Conservation (phyloP, 1,140 invertebrate species). For the Lepidurus arcticus region DNA sequence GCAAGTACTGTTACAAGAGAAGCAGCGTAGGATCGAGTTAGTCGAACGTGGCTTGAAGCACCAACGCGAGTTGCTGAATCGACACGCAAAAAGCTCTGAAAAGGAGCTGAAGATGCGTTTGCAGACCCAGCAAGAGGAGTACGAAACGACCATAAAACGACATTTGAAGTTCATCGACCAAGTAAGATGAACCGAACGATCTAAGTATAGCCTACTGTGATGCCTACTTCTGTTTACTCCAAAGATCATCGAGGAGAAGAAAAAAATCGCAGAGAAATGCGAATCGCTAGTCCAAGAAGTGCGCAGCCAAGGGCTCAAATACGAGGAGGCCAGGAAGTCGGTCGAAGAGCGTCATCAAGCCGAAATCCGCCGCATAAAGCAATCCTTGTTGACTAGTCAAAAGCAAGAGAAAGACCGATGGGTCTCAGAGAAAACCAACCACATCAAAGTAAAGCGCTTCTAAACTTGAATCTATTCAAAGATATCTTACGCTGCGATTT, state of each 20-base stretch:
- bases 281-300: slow-evolving; percentile 50
- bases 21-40: neutral
- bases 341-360: slow-evolving; percentile 57
- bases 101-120: slow-evolving; percentile 44
- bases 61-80: slow-evolving; percentile 31
- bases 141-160: slow-evolving; percentile 54
- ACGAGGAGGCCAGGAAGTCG: slow-evolving; percentile 51
- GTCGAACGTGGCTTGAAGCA: slow-evolving; percentile 30
- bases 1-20: neutral
- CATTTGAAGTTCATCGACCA: slow-evolving; percentile 66
- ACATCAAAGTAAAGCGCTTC: slow-evolving; percentile 56
- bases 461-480: too few relatives aligned
- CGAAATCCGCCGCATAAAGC: slow-evolving; percentile 57
- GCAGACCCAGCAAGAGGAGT: slow-evolving; percentile 58
- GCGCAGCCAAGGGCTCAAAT: slow-evolving; percentile 52
- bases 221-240: neutral
- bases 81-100: slow-evolving; percentile 38
- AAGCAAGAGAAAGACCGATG: slow-evolving; percentile 46
- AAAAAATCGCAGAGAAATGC: slow-evolving; percentile 58
- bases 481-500: neutral
- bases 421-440: slow-evolving; percentile 62
- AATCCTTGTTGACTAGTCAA: slow-evolving; percentile 43
- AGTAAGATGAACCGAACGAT: slow-evolving; percentile 31
- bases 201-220: neutral
- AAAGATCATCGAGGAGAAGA: slow-evolving; percentile 54